Conservation (phyloP, 2,888 invertebrate species). For the Andrena camellia region DNA sequence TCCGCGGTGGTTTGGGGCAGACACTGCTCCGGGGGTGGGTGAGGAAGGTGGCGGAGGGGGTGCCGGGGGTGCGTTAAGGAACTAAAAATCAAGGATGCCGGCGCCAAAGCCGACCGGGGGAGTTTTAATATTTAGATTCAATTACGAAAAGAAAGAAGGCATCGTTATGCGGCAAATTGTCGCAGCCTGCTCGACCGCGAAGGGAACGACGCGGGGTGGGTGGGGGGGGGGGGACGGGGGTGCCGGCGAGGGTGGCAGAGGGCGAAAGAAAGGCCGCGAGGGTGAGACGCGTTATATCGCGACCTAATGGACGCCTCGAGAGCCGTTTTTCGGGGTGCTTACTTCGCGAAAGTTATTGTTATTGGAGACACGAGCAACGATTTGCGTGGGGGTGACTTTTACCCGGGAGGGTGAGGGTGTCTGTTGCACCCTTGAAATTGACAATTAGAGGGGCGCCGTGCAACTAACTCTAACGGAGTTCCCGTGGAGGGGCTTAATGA, state of each 20-base stretch:
- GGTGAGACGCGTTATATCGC: conserved; percentile 57
- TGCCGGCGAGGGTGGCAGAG: neutral
- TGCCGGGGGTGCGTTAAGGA: conserved; percentile 58
- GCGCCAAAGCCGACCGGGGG: conserved; percentile 72
- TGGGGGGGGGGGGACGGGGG: no score
- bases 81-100: conserved; percentile 71
- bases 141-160: conserved; percentile 78
- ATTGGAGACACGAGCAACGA: conserved; percentile 45
- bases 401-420: neutral
- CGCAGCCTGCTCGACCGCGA: conserved; percentile 66
- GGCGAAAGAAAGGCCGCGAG: conserved; percentile 32
- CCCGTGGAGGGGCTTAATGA: neutral
- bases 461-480: neutral
- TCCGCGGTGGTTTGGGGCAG: conserved; percentile 51
- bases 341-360: conserved; percentile 61
- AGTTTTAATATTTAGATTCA: conserved; percentile 83
- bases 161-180: conserved; percentile 81
- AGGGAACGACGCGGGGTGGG: no score
- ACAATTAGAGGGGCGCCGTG: conserved; percentile 29
- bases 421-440: neutral
- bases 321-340: conserved; percentile 43
- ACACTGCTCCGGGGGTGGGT: conserved; percentile 28
- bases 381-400: conserved; percentile 18
- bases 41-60: neutral
- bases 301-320: conserved; percentile 59